Evolutionary conservation across 2,797 vertebrate species (phyloP), one percentile per base, ranked within the genome.

Genomic region (Chanos chanos): DNA sequence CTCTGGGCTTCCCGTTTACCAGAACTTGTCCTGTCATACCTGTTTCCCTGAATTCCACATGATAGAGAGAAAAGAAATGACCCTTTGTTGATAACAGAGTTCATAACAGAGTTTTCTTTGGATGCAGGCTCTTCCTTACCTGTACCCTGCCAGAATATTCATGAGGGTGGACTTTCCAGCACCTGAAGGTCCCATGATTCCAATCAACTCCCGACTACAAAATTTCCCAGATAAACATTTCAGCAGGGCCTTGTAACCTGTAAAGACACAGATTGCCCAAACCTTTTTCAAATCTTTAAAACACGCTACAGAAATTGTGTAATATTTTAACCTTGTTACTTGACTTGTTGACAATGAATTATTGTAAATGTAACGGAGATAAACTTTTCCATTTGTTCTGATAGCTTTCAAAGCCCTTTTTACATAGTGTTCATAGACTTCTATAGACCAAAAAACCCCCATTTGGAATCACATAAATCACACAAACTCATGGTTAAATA

Each of bases 101-200:
- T 7, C n/a, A 3, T 3, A 22, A 18, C 27, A 27, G 27, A 2
- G 25, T n/a, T n/a, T n/a, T n/a, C n/a, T n/a, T n/a, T n/a, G n/a
- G n/a, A n/a, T n/a, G n/a, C n/a, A n/a, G n/a, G n/a, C n/a, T n/a
- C 34, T 6, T 30, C 16, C 83, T 88, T 71, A 97, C 95, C 93
- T 94, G 85, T 98, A 96, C 57, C 94, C 94, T 57, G 95, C 94
- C 79, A 98, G 85, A 77, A 98, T 92, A 83, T 98, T 95, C 95
- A 98, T 96, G 15, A 98, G 81, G 0, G 94, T 96, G 48, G 95
- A 97, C 76, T 98, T 98, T 19, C 95, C 95, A 0, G 95, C 90
- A 28, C 95, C 95, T 0, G 95, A 97, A 1, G 95, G 95, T 3
- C 94, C 95, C 94, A 97, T 94, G 72, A 98, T 98, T 40, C 93